Evolutionary conservation across 2,888 invertebrate species (phyloP).

Genomic region (Ectemnius cavifrons): DNA sequence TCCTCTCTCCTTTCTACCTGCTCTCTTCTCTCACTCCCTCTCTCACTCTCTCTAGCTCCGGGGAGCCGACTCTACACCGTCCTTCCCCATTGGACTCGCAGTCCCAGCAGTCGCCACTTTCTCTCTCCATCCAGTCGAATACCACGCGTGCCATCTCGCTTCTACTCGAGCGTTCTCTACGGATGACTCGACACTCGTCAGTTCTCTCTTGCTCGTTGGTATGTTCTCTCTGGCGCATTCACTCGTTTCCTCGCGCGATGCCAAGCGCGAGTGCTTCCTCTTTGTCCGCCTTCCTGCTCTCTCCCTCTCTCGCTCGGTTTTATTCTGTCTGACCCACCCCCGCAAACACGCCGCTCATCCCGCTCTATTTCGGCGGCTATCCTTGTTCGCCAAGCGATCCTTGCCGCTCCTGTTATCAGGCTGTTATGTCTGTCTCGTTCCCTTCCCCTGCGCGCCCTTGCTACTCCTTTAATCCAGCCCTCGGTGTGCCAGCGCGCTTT

Average conservation of each 20-base stretch:
- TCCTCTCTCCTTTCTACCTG: not conserved
- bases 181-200: not conserved
- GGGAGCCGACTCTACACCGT: not conserved
- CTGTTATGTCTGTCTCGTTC: constrained; percentile 15
- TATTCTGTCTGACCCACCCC: constrained; percentile 4
- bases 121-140: not conserved
- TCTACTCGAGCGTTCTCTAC: not conserved
- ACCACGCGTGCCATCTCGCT: too few species aligned
- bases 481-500: constrained; percentile 14
- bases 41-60: constrained; percentile 3
- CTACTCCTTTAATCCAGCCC: constrained; percentile 8
- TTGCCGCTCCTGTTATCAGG: not conserved
- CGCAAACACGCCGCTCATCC: constrained; percentile 7
- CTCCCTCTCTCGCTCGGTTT: constrained; percentile 17
- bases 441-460: constrained; percentile 21
- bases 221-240: too few species aligned
- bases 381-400: not conserved
- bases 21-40: constrained; percentile 15
- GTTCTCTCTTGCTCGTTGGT: too few species aligned
- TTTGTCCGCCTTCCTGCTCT: constrained; percentile 17
- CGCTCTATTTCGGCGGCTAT: constrained; percentile 9
- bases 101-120: not conserved
- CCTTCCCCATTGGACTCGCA: not conserved
- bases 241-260: too few species aligned
- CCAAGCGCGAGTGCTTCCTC: constrained; percentile 2